Conservation (phyloP, 1,140 invertebrate species). For the Drosophila arawakana region DNA sequence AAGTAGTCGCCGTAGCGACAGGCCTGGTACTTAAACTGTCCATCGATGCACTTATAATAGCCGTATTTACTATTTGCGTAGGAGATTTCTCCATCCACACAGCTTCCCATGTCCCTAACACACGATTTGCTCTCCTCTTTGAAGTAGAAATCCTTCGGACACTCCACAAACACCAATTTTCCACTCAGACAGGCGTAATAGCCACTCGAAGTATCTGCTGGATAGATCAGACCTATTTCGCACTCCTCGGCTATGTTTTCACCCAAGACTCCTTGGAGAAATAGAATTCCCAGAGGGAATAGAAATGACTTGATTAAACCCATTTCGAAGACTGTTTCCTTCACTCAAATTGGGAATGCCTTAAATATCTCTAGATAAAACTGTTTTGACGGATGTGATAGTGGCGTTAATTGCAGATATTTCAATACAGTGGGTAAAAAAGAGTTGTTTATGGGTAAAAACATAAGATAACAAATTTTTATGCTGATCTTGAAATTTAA, state of each 20-base stretch:
- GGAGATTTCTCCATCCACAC: too few species aligned
- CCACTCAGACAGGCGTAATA: neutral
- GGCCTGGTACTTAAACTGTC: neutral
- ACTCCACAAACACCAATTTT: neutral
- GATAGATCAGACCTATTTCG: neutral
- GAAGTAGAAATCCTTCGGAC: neutral
- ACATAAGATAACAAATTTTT: too few species aligned
- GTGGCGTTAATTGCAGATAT: neutral
- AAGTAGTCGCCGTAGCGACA: constrained; percentile 13
- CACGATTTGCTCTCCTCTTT: too few species aligned
- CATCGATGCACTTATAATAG: neutral
- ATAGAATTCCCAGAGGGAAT: neutral
- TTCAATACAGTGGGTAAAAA: neutral
- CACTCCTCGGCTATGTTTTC: neutral
- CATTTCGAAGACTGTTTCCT: constrained; percentile 7
- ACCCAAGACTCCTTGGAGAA: neutral
- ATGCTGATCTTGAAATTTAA: too few species aligned
- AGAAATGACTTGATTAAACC: neutral
- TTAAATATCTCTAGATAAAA: constrained; percentile 2
- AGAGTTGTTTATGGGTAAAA: too few species aligned
- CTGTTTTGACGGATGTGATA: neutral
- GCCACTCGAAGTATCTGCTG: neutral
- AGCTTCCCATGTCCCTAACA: too few species aligned
- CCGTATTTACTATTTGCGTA: neutral
- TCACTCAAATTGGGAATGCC: too few species aligned